phyloP scores from a whole-genome alignment of 2,113 vertebrate species.

The Arizona elegans region DNA sequence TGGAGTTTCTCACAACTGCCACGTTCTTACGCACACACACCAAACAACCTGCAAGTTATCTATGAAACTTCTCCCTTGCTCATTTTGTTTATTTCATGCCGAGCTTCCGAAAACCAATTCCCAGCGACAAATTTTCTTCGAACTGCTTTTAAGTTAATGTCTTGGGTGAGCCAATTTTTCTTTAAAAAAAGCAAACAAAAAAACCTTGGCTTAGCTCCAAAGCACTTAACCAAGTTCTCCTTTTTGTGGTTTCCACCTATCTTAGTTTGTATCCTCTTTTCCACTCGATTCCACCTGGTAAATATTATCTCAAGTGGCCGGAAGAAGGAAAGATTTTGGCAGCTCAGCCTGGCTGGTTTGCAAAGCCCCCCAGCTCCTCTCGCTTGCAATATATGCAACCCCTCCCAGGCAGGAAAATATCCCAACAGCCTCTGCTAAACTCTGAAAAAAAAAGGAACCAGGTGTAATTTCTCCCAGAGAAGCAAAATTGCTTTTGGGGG shows the following conservation, averaged over 20 bases:
- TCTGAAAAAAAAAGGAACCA: slow-evolving; percentile 35
- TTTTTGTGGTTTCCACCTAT: slow-evolving; percentile 26
- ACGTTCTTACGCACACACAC: too few species aligned
- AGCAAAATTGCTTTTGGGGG: background rate
- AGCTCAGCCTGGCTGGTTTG: slow-evolving; percentile 6
- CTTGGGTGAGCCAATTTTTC: background rate
- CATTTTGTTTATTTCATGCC: background rate
- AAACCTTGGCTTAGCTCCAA: background rate
- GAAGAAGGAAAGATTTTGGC: slow-evolving; percentile 37
- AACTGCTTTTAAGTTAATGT: background rate
- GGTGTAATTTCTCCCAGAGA: background rate
- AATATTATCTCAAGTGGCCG: slow-evolving; percentile 41
- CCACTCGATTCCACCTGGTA: slow-evolving; percentile 1
- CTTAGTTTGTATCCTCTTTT: slow-evolving; percentile 10
- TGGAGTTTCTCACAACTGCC: too few species aligned
- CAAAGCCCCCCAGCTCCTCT: slow-evolving; percentile 7
- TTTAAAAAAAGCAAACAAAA: too few species aligned
- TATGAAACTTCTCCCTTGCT: background rate
- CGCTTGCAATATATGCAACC: background rate
- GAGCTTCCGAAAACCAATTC: background rate
- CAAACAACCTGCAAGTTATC: background rate
- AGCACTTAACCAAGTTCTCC: slow-evolving; percentile 22
- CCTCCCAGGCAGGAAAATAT: background rate
- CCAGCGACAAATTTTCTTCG: background rate
- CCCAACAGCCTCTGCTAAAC: slow-evolving; percentile 48